Evolutionary conservation across 2,888 invertebrate species (phyloP).

Genomic region (Aleiodes alternator): DNA sequence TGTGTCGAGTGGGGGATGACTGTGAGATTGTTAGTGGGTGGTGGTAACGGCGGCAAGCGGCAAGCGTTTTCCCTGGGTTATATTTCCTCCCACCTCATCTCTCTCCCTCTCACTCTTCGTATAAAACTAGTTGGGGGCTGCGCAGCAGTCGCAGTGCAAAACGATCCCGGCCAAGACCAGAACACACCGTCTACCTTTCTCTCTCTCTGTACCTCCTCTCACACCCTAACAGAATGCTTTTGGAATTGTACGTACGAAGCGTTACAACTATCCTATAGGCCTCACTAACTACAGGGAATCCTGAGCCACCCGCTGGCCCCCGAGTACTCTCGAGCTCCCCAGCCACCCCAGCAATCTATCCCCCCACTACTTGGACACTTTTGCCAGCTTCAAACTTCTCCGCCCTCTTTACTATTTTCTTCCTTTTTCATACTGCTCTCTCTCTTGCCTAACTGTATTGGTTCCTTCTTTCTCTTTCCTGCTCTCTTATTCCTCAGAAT

Average conservation of each 20-base stretch:
- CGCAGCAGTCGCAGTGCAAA: constrained; percentile 56
- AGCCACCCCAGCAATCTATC: constrained; percentile 55
- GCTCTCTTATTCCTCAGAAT: neutral
- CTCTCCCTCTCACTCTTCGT: constrained; percentile 39
- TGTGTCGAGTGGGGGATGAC: constrained; percentile 6
- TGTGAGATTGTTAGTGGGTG: constrained; percentile 29
- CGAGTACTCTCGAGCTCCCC: constrained; percentile 52
- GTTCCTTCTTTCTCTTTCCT: constrained; percentile 1
- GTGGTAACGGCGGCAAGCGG: constrained; percentile 42
- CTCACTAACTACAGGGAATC: constrained; percentile 43
- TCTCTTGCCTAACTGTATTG: neutral
- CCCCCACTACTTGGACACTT: constrained; percentile 41
- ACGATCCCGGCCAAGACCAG: constrained; percentile 60
- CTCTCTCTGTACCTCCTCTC: constrained; percentile 38
- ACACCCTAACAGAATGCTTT: constrained; percentile 30
- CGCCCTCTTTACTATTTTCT: constrained; percentile 3
- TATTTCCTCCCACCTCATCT: neutral
- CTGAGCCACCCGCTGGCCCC: constrained; percentile 4
- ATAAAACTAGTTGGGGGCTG: constrained; percentile 43
- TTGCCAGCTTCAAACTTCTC: constrained; percentile 34
- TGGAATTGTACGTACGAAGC: constrained; percentile 28
- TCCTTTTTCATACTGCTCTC: neutral
- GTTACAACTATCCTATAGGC: constrained; percentile 49
- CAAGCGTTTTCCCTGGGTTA: constrained; percentile 50
- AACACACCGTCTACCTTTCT: constrained; percentile 48